Evolutionary conservation across 2,113 vertebrate genomes (phyloP).

Genomic region (Gobiocypris rarus): DNA sequence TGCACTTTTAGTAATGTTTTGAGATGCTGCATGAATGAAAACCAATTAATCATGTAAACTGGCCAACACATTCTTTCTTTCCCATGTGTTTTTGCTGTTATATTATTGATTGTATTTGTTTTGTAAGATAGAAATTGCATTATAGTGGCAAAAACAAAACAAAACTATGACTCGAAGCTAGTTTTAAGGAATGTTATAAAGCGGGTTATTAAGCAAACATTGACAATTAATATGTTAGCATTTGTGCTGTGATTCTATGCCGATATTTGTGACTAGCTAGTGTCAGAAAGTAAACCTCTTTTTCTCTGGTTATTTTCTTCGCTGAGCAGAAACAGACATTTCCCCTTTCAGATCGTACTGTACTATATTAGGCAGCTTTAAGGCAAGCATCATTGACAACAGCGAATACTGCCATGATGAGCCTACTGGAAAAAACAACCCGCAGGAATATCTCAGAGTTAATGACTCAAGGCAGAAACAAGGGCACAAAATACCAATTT

Average conservation of each 20-base stretch:
- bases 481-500: conserved; percentile 29
- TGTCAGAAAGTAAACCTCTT: conserved; percentile 15
- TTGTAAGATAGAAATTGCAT: neutral
- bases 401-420: conserved; percentile 44
- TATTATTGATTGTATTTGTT: conserved; percentile 30
- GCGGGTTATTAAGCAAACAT: neutral
- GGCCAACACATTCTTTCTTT: conserved; percentile 33
- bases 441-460: conserved; percentile 43
- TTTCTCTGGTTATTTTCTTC: conserved; percentile 20
- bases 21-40: conserved; percentile 34
- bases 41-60: conserved; percentile 43
- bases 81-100: conserved; percentile 10
- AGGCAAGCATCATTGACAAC: conserved; percentile 46
- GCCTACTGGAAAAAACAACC: conserved; percentile 52
- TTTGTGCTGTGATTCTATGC: neutral
- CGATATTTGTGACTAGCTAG: conserved; percentile 7
- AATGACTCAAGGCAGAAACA: conserved; percentile 37
- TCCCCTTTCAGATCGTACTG: neutral
- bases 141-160: neutral
- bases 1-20: conserved; percentile 21
- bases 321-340: conserved; percentile 22
- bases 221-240: neutral
- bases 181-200: neutral
- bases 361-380: conserved; percentile 47
- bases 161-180: neutral